phyloP scores from a whole-genome alignment of 2,888 invertebrate genomes.

The Panopea generosa region DNA sequence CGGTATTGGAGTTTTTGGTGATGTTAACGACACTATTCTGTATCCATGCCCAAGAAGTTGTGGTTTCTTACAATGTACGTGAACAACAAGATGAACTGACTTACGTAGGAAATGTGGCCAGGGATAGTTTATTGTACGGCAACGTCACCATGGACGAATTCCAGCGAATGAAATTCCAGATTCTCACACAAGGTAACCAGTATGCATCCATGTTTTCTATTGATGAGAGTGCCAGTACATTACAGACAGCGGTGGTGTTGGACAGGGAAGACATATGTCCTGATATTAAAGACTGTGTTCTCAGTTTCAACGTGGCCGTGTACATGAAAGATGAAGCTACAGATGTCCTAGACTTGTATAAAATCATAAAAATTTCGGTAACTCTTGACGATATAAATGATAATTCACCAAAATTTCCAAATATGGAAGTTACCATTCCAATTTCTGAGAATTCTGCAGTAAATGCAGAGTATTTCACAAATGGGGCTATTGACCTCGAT shows the following conservation, averaged over 20 bases:
- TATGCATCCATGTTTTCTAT: constrained; percentile 73
- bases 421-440: constrained; percentile 61
- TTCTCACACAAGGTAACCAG: constrained; percentile 69
- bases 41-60: constrained; percentile 52
- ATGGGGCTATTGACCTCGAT: constrained; percentile 74
- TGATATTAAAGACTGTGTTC: constrained; percentile 60
- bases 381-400: constrained; percentile 74
- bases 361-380: constrained; percentile 72
- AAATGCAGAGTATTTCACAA: constrained; percentile 66
- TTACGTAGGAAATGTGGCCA: constrained; percentile 86
- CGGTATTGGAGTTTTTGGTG: neutral
- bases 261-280: constrained; percentile 77
- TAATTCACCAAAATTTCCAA: constrained; percentile 72
- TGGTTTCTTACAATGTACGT: constrained; percentile 52
- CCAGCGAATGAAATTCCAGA: constrained; percentile 70
- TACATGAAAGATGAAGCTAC: constrained; percentile 65
- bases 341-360: constrained; percentile 67
- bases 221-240: constrained; percentile 73
- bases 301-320: constrained; percentile 75
- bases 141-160: constrained; percentile 68
- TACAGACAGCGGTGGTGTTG: constrained; percentile 68
- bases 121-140: constrained; percentile 69
- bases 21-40: neutral
- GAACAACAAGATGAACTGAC: constrained; percentile 86
- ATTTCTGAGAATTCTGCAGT: constrained; percentile 72